These are phyloP conservation scores for Agrenia bidenticulata DNA, from an alignment of 2,888 invertebrate genomes.

Conservation along the genomic window DNA sequence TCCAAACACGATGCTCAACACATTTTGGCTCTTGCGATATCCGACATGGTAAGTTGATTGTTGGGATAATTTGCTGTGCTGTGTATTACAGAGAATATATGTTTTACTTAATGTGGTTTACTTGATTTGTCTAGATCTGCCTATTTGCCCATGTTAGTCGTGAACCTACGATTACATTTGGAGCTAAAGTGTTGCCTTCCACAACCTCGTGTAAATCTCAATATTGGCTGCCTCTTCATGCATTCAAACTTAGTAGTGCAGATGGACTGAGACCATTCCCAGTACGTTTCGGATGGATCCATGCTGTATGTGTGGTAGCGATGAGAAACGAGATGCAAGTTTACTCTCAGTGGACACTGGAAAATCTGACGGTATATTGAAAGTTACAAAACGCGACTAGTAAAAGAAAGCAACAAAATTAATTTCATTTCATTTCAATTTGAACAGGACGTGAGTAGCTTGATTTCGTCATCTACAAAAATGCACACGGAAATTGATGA, in stretches of 20 bases:
- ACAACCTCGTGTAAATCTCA: slow-evolving; percentile 51
- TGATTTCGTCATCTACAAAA: slow-evolving; percentile 41
- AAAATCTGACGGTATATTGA: slow-evolving; percentile 55
- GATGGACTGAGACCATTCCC: slow-evolving; percentile 95
- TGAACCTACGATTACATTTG: slow-evolving; percentile 50
- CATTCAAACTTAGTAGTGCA: slow-evolving; percentile 74
- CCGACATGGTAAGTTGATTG: slow-evolving; percentile 65
- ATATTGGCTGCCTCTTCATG: slow-evolving; percentile 52
- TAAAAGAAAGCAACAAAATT: no score
- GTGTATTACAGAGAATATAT: not conserved
- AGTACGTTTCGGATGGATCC: slow-evolving; percentile 98
- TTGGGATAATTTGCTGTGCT: not conserved
- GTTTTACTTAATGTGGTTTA: not conserved
- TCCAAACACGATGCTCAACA: slow-evolving; percentile 99
- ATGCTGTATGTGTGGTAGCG: slow-evolving; percentile 95
- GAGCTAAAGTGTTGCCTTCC: slow-evolving; percentile 51
- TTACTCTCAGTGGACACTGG: slow-evolving; percentile 85
- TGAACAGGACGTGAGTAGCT: slow-evolving; percentile 47
- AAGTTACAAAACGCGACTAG: not conserved
- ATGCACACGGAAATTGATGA: slow-evolving; percentile 37
- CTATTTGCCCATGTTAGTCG: slow-evolving; percentile 52
- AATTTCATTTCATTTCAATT: slow-evolving; percentile 9
- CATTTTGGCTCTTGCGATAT: slow-evolving; percentile 93
- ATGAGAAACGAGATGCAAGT: slow-evolving; percentile 99
- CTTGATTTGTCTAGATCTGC: slow-evolving; percentile 38